Percentiles rank a stretch among this genome's conserved stretches.
Conservation (phyloP, 2,888 invertebrate species). For the Sesia bembeciformis region DNA sequence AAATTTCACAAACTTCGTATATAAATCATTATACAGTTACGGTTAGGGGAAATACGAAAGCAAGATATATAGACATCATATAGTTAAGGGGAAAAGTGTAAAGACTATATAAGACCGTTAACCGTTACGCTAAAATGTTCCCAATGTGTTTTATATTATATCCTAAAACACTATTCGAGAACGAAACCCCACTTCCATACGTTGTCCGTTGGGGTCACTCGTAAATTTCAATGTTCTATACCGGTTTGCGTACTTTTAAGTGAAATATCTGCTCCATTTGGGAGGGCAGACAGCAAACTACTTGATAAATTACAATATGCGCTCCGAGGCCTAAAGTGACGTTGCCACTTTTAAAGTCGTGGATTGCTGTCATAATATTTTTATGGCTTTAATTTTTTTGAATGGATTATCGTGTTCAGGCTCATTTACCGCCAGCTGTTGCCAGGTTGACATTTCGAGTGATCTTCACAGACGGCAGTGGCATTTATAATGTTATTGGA, state of each 20-base stretch:
- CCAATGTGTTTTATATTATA: constrained; percentile 39
- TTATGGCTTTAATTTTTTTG: neutral
- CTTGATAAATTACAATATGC: constrained; percentile 51
- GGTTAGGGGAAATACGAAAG: neutral
- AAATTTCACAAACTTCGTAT: no score
- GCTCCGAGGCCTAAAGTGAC: neutral
- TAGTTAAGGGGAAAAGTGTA: neutral
- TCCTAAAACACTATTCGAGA: constrained; percentile 33
- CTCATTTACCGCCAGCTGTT: neutral
- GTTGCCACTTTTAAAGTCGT: neutral
- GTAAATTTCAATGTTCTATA: constrained; percentile 63
- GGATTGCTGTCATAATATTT: neutral
- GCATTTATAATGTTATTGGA: neutral
- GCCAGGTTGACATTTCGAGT: neutral
- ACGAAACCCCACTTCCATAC: constrained; percentile 33
- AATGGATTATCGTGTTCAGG: neutral
- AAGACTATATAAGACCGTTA: neutral
- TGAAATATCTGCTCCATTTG: constrained; percentile 61
- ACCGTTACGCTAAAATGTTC: constrained; percentile 17
- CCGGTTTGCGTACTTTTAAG: constrained; percentile 53
- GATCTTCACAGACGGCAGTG: neutral
- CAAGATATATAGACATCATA: neutral
- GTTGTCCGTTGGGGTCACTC: constrained; percentile 51
- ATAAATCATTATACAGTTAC: neutral
- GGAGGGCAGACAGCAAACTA: constrained; percentile 46